These are phyloP conservation scores for Crioceris asparagi DNA, from an alignment of 2,888 invertebrate genomes.

Conservation along the genomic window DNA sequence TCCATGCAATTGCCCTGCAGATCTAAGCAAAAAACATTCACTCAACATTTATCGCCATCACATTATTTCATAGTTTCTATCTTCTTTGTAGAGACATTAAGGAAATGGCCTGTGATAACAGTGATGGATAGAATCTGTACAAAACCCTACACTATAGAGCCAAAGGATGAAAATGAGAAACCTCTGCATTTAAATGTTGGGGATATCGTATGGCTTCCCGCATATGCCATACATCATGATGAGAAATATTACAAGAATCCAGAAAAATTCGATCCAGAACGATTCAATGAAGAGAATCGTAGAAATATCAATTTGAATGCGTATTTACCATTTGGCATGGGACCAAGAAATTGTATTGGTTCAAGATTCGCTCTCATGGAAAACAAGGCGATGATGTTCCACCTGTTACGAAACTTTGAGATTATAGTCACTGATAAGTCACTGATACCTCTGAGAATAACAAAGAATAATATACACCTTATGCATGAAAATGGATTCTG, in stretches of 20 bases:
- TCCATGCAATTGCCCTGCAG: too few relatives aligned
- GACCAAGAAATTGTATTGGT: constrained; percentile 45
- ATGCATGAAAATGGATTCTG: too few relatives aligned
- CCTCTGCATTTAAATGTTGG: constrained; percentile 24
- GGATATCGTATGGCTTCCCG: constrained; percentile 28
- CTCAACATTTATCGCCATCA: not conserved
- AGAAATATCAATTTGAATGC: constrained; percentile 39
- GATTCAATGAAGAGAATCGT: constrained; percentile 29
- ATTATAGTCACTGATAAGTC: constrained; percentile 28
- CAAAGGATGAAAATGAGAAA: constrained; percentile 19
- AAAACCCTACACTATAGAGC: constrained; percentile 36
- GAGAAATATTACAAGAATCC: constrained; percentile 38
- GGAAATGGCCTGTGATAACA: constrained; percentile 42
- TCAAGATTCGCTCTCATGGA: constrained; percentile 32
- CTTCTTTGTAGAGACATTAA: too few relatives aligned
- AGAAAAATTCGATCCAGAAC: constrained; percentile 40
- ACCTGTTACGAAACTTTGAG: constrained; percentile 28
- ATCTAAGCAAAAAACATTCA: not conserved
- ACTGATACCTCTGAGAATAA: constrained; percentile 23
- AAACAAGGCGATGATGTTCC: constrained; percentile 27
- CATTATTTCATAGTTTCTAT: not conserved
- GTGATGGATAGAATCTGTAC: constrained; percentile 42
- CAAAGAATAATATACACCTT: constrained; percentile 14
- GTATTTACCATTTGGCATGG: constrained; percentile 44
- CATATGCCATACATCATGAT: constrained; percentile 37